A percentile compares a stretch with the other conserved stretches of the same genome.
Evolutionary conservation across 1,140 invertebrate species (phyloP).

Genomic region (Vanessa atalanta): DNA sequence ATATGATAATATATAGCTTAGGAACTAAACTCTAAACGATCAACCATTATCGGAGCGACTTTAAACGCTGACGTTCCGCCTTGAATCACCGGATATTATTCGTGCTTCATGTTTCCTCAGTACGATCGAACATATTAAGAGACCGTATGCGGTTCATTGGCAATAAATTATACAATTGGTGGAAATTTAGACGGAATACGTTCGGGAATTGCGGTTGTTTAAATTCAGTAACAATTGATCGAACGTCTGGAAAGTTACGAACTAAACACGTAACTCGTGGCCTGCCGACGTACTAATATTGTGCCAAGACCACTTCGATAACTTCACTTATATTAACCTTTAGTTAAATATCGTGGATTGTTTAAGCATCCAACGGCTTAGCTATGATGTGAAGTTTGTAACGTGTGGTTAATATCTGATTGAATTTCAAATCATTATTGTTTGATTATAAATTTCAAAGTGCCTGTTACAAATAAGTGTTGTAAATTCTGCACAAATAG

Average conservation of each 20-base stretch:
- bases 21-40: background rate
- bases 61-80: constrained; percentile 30
- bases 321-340: constrained; percentile 43
- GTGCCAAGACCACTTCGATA: constrained; percentile 52
- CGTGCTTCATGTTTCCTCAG: constrained; percentile 28
- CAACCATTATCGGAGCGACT: background rate
- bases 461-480: too few species aligned
- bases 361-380: constrained; percentile 31
- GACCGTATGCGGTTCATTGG: constrained; percentile 42
- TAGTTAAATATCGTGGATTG: constrained; percentile 37
- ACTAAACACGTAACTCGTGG: constrained; percentile 57
- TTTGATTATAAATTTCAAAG: too few species aligned
- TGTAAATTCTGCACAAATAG: too few species aligned
- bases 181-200: constrained; percentile 44
- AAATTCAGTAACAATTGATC: constrained; percentile 55
- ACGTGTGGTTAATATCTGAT: constrained; percentile 27
- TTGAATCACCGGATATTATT: constrained; percentile 37
- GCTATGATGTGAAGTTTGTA: constrained; percentile 36
- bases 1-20: background rate
- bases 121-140: constrained; percentile 36
- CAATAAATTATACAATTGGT: constrained; percentile 49
- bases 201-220: constrained; percentile 44
- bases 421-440: constrained; percentile 26
- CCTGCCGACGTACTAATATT: constrained; percentile 58
- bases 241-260: constrained; percentile 64